phyloP scores from a whole-genome alignment of 1,140 invertebrate species.

The Lasioglossum albipes region DNA sequence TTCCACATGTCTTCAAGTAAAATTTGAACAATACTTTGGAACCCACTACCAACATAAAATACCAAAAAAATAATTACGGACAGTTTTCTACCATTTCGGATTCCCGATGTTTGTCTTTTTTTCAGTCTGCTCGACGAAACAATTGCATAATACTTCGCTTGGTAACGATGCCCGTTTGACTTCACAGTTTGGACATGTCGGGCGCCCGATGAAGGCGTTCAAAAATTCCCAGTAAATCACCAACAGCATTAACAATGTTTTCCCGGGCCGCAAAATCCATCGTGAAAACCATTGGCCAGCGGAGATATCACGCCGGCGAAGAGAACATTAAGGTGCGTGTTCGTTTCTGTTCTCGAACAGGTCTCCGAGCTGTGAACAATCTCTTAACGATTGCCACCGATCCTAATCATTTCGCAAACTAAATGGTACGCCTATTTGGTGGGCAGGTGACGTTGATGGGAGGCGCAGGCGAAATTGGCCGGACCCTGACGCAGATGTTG shows the following conservation, averaged over 20 bases:
- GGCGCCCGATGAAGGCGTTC: conserved; percentile 52
- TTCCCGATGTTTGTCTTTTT: not conserved
- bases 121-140: conserved; percentile 6
- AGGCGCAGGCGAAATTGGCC: conserved; percentile 35
- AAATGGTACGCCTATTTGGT: not conserved
- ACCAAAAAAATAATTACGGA: no score
- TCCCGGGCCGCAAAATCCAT: conserved; percentile 69
- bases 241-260: conserved; percentile 65
- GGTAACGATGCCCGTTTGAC: conserved; percentile 33
- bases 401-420: not conserved
- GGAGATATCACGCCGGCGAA: conserved; percentile 48
- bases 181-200: conserved; percentile 60
- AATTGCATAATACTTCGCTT: conserved; percentile 34
- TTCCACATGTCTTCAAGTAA: no score
- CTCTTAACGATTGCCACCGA: no score
- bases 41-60: no score
- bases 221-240: conserved; percentile 64
- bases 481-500: conserved; percentile 31
- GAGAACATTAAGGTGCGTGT: conserved; percentile 60
- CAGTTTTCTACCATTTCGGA: no score
- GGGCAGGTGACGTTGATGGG: conserved; percentile 33
- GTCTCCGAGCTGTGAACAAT: no score
- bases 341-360: no score
- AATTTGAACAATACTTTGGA: no score
- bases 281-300: conserved; percentile 57